phyloP scores from a whole-genome alignment of 1,140 invertebrate genomes.

The Zaprionus vittiger region DNA sequence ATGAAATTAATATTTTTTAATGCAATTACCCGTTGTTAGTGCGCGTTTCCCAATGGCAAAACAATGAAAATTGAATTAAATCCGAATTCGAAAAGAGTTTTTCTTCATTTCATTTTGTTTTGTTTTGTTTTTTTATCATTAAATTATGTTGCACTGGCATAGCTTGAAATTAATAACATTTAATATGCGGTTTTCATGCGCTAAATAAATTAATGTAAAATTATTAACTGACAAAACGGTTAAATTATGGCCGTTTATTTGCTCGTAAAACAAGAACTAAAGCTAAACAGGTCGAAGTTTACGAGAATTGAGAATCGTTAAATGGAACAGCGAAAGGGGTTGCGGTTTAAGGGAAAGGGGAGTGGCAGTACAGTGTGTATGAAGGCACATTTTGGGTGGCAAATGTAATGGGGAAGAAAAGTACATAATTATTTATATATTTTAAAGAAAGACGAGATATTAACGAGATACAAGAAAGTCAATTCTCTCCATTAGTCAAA shows the following conservation, averaged over 20 bases:
- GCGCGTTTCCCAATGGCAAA: slow-evolving; percentile 20
- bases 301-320: slow-evolving; percentile 31
- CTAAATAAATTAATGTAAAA: slow-evolving; percentile 74
- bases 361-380: neutral
- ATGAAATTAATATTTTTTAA: slow-evolving; percentile 67
- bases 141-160: slow-evolving; percentile 44
- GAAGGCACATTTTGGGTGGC: neutral
- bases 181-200: slow-evolving; percentile 46
- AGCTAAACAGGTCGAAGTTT: slow-evolving; percentile 18
- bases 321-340: neutral
- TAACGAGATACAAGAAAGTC: too few species aligned
- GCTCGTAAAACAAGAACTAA: slow-evolving; percentile 41
- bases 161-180: slow-evolving; percentile 60
- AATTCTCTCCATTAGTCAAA: too few species aligned
- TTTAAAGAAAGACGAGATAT: too few species aligned
- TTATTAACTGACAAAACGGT: slow-evolving; percentile 69
- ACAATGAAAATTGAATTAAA: slow-evolving; percentile 39
- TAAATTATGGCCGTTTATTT: slow-evolving; percentile 69
- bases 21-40: slow-evolving; percentile 37
- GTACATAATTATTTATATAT: too few species aligned
- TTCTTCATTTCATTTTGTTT: neutral
- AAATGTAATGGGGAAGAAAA: neutral
- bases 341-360: neutral
- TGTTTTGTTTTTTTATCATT: slow-evolving; percentile 35
- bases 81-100: slow-evolving; percentile 15